Conservation (phyloP, 2,888 invertebrate species). For the Drosophila pseudotakahashii region DNA sequence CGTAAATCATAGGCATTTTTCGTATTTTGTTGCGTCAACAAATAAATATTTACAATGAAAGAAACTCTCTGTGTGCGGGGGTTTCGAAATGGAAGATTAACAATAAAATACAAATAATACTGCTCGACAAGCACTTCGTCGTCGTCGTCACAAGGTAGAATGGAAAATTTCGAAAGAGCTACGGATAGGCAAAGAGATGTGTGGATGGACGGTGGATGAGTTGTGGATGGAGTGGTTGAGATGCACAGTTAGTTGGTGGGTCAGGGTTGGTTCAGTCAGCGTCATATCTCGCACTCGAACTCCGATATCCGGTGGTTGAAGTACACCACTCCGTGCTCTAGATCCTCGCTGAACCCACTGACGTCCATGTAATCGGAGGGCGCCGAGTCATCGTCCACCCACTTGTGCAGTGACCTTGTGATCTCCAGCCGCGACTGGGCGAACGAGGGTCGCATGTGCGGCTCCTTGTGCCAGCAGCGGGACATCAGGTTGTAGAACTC, state of each 20-base stretch:
- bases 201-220: slow-evolving; percentile 20
- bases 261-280: slow-evolving; percentile 64
- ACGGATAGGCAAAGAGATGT: slow-evolving; percentile 7
- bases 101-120: slow-evolving; percentile 66
- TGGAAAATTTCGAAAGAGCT: slow-evolving; percentile 46
- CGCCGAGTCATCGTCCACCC: slow-evolving; percentile 83
- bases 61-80: slow-evolving; percentile 38
- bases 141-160: slow-evolving; percentile 27
- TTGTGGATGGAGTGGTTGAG: slow-evolving; percentile 24
- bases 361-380: slow-evolving; percentile 84
- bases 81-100: slow-evolving; percentile 34
- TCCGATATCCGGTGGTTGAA: slow-evolving; percentile 86
- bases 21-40: slow-evolving; percentile 32
- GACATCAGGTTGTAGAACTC: slow-evolving; percentile 88
- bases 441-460: slow-evolving; percentile 90
- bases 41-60: slow-evolving; percentile 52
- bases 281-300: slow-evolving; percentile 88
- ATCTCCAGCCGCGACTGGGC: slow-evolving; percentile 85
- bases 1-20: slow-evolving; percentile 51
- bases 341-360: slow-evolving; percentile 84
- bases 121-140: slow-evolving; percentile 67
- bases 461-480: slow-evolving; percentile 89
- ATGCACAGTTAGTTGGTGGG: slow-evolving; percentile 44
- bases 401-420: slow-evolving; percentile 82
- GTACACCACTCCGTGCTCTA: slow-evolving; percentile 84